These are phyloP conservation scores for Polymixis lichenea DNA, from an alignment of 2,888 invertebrate genomes.

Conservation along the genomic window DNA sequence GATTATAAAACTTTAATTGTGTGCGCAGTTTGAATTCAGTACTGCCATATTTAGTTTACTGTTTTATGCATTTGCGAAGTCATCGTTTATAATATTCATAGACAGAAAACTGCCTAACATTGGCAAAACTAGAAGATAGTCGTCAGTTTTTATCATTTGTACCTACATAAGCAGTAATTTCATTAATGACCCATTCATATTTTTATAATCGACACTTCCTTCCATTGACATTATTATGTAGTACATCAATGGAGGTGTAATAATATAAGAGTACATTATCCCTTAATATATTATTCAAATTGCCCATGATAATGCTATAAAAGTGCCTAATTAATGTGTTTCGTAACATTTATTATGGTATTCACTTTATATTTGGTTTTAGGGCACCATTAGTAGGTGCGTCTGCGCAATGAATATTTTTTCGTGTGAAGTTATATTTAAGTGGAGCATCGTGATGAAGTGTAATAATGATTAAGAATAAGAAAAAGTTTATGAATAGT, in stretches of 20 bases:
- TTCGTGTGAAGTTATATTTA: conserved; percentile 31
- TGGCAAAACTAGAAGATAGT: background rate
- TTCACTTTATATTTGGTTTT: conserved; percentile 47
- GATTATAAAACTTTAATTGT: conserved; percentile 32
- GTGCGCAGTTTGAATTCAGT: conserved; percentile 6
- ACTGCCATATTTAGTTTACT: background rate
- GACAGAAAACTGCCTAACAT: background rate
- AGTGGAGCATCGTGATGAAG: conserved; percentile 39
- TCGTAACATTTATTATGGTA: conserved; percentile 51
- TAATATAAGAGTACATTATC: conserved; percentile 44
- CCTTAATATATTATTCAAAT: conserved; percentile 49
- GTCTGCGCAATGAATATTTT: conserved; percentile 11
- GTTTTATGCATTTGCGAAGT: background rate
- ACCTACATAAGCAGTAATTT: conserved; percentile 16
- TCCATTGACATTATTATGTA: conserved; percentile 4
- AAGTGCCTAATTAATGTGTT: conserved; percentile 48
- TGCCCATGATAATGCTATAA: conserved; percentile 47
- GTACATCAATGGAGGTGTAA: conserved; percentile 37
- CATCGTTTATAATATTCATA: background rate
- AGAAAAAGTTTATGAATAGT: conserved; percentile 11
- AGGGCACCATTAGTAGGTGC: conserved; percentile 45
- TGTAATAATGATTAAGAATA: conserved; percentile 30
- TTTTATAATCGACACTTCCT: background rate
- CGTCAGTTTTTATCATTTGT: background rate
- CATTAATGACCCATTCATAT: background rate